Percentiles rank a stretch among this genome's conserved stretches.
These are phyloP conservation scores for Lithobates sylvaticus DNA, from an alignment of 2,797 vertebrate genomes.

Conservation along the genomic window DNA sequence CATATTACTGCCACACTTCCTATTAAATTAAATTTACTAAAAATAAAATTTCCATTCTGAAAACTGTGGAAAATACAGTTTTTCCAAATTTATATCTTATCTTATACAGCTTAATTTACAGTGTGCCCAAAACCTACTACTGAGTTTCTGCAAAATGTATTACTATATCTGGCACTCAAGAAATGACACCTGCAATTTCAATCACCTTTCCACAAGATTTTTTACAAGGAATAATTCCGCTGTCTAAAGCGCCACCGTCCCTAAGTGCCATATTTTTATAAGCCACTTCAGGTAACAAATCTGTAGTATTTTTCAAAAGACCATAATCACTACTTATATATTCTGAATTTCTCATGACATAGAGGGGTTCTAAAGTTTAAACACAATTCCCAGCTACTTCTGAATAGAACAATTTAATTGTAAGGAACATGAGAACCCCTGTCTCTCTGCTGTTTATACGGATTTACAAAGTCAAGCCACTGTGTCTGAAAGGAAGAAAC, in stretches of 20 bases:
- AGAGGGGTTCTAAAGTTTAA: no score
- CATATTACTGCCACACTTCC: slow-evolving; percentile 15
- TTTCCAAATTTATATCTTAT: slow-evolving; percentile 38
- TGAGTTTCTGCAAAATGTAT: slow-evolving; percentile 66
- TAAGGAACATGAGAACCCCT: no score
- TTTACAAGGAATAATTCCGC: slow-evolving; percentile 61
- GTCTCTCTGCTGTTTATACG: no score
- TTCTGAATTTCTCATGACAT: no score
- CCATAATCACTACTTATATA: no score
- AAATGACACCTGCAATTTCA: slow-evolving; percentile 66
- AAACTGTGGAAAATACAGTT: slow-evolving; percentile 14
- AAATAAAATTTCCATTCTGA: slow-evolving; percentile 23
- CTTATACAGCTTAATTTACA: slow-evolving; percentile 65
- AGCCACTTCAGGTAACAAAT: slow-evolving; percentile 70
- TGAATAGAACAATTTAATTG: no score
- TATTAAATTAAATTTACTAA: slow-evolving; percentile 39
- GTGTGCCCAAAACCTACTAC: slow-evolving; percentile 35
- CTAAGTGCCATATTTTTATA: slow-evolving; percentile 37
- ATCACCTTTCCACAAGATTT: slow-evolving; percentile 64
- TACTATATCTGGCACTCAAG: slow-evolving; percentile 65
- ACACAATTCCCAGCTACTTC: no score
- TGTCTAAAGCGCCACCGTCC: slow-evolving; percentile 29
- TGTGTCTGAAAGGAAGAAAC: no score
- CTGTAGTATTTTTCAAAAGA: slow-evolving; percentile 58
- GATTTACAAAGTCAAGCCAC: no score